These are phyloP conservation scores for Microcebus griseorufus DNA, from an alignment of 2,113 vertebrate species.

Conservation along the genomic window DNA sequence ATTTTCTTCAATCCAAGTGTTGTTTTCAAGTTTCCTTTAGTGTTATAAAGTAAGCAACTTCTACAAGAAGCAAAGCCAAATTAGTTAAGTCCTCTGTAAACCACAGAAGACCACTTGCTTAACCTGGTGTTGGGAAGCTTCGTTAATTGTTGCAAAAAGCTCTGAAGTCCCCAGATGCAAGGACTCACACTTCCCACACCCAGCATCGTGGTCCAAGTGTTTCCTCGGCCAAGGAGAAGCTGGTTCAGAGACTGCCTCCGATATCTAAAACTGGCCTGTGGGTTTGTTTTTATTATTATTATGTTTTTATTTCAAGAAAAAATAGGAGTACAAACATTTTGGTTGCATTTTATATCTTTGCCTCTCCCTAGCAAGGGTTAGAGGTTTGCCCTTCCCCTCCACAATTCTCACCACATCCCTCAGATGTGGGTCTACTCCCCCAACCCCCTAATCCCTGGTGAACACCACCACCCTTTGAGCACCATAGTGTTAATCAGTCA, in stretches of 20 bases:
- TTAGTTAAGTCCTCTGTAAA: neutral
- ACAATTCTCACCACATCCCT: too few relatives aligned
- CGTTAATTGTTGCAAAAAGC: neutral
- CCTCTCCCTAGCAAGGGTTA: too few relatives aligned
- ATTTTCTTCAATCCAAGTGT: neutral
- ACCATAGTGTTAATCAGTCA: too few relatives aligned
- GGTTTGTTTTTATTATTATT: neutral
- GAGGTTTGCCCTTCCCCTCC: too few relatives aligned
- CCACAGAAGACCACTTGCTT: neutral
- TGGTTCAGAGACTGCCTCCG: neutral
- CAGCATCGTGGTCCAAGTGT: neutral
- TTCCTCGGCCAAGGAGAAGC: neutral
- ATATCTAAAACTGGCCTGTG: neutral
- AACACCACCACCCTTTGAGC: too few relatives aligned
- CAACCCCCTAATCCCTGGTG: too few relatives aligned
- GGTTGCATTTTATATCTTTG: too few relatives aligned
- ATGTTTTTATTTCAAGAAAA: too few relatives aligned
- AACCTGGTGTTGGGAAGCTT: neutral
- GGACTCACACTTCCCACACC: neutral
- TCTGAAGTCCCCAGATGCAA: neutral
- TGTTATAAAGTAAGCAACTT: neutral
- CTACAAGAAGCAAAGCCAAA: neutral
- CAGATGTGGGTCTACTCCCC: too few relatives aligned
- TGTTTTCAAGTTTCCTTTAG: neutral
- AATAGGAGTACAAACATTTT: too few relatives aligned